Base-by-base conservation (phyloP, 2,888 invertebrate genomes). In the Gasteruption jaculator region DNA sequence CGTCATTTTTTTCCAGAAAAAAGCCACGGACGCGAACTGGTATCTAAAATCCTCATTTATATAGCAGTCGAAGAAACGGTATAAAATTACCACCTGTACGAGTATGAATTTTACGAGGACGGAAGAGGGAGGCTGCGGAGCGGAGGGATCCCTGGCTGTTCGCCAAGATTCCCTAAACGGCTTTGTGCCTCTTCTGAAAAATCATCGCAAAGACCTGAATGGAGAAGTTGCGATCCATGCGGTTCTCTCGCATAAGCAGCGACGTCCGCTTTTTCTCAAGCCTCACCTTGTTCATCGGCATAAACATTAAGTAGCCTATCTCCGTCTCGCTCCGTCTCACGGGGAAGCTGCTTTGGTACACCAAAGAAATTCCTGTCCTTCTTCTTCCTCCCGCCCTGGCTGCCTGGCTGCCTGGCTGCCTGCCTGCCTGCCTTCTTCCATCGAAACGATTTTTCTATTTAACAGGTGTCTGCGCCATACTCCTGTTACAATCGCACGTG, bases 161-260 rank as follows among this genome's bases (percentile, higher is more conserved):
- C 53, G 58, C 60, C 67, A 68, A 66, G 62, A 65, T 68, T 65
- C 65, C 68, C 66, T 68, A 67, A 67, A 67, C 67, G 68, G 67
- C 51, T 51, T 29, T 37, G 46, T 41, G 34, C 40, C 35, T 30
- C 53, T 58, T 53, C 52, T 59, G 61, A 63, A 63, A 62, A 62
- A 60, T 62, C 60, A 49, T 54, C 54, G 51, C 53, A 48, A 53
- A 54, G 48, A 53, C 40, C 39, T 48, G 50, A 54, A 55, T 53
- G 56, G 45, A 43, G 42, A 29, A 40, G 12, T 32, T 43, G 21
- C 36, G n/a, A n/a, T n/a, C n/a, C n/a, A n/a, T n/a, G n/a, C n/a
- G n/a, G n/a, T n/a, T n/a, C n/a, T n/a, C n/a, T 52, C 49, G 50
- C 52, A 50, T 55, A 52, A 54, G 45, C 48, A 44, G 45, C 38